Conservation (phyloP, 1,140 invertebrate species). For the Drosophila orena region DNA sequence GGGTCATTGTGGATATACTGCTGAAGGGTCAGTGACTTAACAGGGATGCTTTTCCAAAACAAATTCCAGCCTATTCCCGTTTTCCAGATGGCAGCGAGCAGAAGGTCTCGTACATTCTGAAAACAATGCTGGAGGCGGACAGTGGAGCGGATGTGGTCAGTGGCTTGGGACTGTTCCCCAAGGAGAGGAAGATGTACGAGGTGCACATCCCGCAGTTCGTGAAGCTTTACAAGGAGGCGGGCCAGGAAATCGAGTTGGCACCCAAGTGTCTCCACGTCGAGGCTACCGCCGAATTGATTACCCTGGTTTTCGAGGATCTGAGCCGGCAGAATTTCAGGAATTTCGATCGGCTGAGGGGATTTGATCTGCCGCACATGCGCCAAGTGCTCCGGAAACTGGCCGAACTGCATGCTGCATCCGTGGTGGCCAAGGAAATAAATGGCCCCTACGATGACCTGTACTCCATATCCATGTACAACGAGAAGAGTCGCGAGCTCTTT, state of each 20-base stretch:
- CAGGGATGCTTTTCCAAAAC: no score
- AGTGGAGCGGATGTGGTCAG: conserved; percentile 49
- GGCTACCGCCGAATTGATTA: conserved; percentile 51
- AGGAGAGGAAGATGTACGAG: conserved; percentile 73
- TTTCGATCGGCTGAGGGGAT: conserved; percentile 85
- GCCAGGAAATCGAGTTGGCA: conserved; percentile 54
- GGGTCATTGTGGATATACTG: conserved; percentile 58
- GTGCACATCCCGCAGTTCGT: conserved; percentile 62
- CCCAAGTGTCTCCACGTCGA: conserved; percentile 64
- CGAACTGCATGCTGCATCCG: conserved; percentile 86
- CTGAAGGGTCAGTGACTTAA: conserved; percentile 54
- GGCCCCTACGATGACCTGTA: conserved; percentile 62
- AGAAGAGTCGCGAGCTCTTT: conserved; percentile 43
- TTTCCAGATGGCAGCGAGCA: conserved; percentile 49
- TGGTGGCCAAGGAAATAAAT: conserved; percentile 47
- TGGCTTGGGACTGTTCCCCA: conserved; percentile 68
- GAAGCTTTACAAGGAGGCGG: conserved; percentile 76
- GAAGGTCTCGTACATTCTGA: conserved; percentile 68
- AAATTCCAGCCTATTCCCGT: no score
- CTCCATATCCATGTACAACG: conserved; percentile 35
- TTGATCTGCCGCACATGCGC: conserved; percentile 86
- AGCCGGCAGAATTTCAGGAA: conserved; percentile 86
- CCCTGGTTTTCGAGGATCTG: conserved; percentile 86
- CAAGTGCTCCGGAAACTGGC: conserved; percentile 86
- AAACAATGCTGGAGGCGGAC: conserved; percentile 56